Evolutionary conservation across 2,113 vertebrate genomes (phyloP).

Genomic region (Riparia riparia): DNA sequence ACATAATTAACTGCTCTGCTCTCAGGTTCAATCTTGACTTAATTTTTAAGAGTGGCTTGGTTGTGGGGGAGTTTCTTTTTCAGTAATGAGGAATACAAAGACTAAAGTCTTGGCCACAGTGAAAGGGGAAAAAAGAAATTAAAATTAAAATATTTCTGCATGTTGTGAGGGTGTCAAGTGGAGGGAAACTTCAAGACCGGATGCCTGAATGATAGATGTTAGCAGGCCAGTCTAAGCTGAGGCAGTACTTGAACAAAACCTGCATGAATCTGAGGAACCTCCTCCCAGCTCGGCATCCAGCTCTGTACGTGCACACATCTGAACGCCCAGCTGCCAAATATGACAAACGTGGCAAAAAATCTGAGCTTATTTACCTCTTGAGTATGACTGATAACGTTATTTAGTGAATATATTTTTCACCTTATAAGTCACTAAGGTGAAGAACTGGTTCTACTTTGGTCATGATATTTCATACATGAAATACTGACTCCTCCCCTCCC

Average conservation of each 20-base stretch:
- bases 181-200: not conserved
- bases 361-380: not conserved
- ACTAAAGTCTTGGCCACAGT: not conserved
- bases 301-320: not conserved
- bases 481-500: not conserved
- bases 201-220: not conserved
- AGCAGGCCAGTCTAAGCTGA: not conserved
- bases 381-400: not conserved
- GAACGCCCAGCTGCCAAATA: not conserved
- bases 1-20: not conserved
- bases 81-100: not conserved
- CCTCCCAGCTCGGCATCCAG: not conserved
- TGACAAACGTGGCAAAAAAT: not conserved
- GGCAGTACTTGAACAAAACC: not conserved
- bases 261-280: not conserved
- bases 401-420: not conserved
- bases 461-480: not conserved
- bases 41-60: not conserved
- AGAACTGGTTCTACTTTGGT: not conserved
- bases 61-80: not conserved
- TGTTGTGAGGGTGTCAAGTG: not conserved
- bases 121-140: not conserved
- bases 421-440: not conserved
- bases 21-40: not conserved
- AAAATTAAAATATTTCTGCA: not conserved